These are phyloP conservation scores for Drosophila trichaetosa DNA, from an alignment of 2,888 invertebrate species.

Conservation along the genomic window DNA sequence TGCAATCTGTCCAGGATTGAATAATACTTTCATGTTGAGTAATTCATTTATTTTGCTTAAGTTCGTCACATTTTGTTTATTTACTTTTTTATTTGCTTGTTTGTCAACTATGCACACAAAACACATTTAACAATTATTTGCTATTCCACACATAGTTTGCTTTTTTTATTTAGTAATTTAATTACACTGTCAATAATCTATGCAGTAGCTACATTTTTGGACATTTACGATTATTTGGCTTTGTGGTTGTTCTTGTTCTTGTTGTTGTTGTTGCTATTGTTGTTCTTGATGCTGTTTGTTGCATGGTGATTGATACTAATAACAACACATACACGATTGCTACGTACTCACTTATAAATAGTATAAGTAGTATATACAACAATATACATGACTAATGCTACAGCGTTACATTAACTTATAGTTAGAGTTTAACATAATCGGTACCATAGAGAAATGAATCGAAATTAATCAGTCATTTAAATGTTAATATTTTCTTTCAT, in stretches of 20 bases:
- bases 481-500: slow-evolving; percentile 6
- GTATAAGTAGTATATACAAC: slow-evolving; percentile 16
- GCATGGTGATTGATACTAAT: slow-evolving; percentile 25
- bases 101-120: slow-evolving; percentile 35
- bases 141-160: slow-evolving; percentile 1
- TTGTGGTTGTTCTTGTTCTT: slow-evolving; percentile 27
- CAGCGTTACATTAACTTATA: slow-evolving; percentile 21
- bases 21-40: slow-evolving; percentile 1
- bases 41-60: slow-evolving; percentile 19
- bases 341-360: slow-evolving; percentile 15
- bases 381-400: slow-evolving; percentile 24
- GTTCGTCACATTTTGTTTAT: slow-evolving; percentile 27
- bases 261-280: slow-evolving; percentile 16
- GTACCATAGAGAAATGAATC: slow-evolving; percentile 14
- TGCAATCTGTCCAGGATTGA: slow-evolving; percentile 12
- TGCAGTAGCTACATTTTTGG: slow-evolving; percentile 51
- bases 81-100: slow-evolving; percentile 3
- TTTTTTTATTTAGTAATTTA: slow-evolving; percentile 41
- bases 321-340: slow-evolving; percentile 14
- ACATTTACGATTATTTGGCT: slow-evolving; percentile 65
- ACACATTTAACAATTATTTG: slow-evolving; percentile 53
- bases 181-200: slow-evolving; percentile 46
- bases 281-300: slow-evolving; percentile 4
- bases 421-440: slow-evolving; percentile 16
- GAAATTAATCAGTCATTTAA: slow-evolving; percentile 59